Percentiles rank a stretch among this genome's conserved stretches.
These are phyloP conservation scores for Dynastes hyllus DNA, from an alignment of 2,888 invertebrate species.

Conservation along the genomic window DNA sequence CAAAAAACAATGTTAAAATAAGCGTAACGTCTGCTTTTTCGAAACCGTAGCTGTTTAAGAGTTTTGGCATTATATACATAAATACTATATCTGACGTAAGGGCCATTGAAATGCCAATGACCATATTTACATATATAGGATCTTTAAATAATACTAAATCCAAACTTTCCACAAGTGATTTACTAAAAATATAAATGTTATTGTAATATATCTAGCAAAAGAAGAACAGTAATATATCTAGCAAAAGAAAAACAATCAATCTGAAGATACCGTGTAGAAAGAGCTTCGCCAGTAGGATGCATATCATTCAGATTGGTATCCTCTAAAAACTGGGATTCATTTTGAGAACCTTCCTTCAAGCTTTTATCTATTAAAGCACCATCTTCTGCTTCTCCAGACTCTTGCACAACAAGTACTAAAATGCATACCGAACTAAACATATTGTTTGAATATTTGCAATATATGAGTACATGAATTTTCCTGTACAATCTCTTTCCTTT, in stretches of 20 bases:
- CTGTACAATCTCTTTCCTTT: constrained; percentile 59
- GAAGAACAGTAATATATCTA: no score
- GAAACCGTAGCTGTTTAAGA: constrained; percentile 76
- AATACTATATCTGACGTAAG: constrained; percentile 82
- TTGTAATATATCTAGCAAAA: no score
- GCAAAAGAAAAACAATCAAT: no score
- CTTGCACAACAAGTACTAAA: neutral
- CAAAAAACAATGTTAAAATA: constrained; percentile 80
- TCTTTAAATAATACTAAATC: constrained; percentile 79
- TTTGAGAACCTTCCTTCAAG: no score
- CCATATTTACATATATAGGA: constrained; percentile 79
- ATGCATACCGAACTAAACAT: neutral
- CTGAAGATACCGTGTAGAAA: no score
- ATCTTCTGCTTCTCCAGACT: neutral
- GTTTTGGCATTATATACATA: constrained; percentile 79
- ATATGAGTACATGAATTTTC: neutral
- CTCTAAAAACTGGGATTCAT: no score
- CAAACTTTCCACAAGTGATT: constrained; percentile 74
- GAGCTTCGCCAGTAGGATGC: no score
- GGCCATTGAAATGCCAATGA: constrained; percentile 80
- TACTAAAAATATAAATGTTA: constrained; percentile 66
- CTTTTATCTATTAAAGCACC: no score
- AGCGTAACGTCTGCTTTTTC: constrained; percentile 76
- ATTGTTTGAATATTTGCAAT: neutral
- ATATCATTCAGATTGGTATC: no score